Conservation (phyloP, 2,797 vertebrate species). For the Champsocephalus gunnari region DNA sequence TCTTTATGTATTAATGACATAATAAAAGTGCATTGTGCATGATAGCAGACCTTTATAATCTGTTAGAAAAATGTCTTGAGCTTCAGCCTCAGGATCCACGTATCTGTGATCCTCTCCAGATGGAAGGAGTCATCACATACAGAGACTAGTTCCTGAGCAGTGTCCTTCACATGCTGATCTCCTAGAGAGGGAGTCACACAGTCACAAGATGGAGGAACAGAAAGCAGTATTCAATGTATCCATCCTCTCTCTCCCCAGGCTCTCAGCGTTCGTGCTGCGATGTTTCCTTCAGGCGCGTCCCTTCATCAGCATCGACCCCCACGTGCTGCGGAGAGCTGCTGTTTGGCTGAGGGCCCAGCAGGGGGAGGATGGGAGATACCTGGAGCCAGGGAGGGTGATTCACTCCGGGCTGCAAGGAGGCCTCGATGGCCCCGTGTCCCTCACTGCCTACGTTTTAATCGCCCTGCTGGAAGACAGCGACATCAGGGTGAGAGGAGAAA, state of each 20-base stretch:
- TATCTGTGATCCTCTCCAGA: no score
- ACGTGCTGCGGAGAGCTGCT: constrained; percentile 76
- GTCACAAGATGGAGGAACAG: no score
- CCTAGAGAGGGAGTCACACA: no score
- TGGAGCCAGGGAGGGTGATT: constrained; percentile 89
- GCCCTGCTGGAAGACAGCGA: constrained; percentile 85
- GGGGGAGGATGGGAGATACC: constrained; percentile 84
- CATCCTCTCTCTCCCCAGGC: constrained; percentile 76
- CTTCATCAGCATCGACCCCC: constrained; percentile 86
- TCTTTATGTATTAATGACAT: no score
- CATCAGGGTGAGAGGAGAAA: constrained; percentile 78
- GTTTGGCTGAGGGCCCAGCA: constrained; percentile 86
- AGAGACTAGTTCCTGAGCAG: no score
- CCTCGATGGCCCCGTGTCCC: constrained; percentile 82
- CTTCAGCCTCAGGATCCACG: no score
- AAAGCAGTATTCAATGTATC: no score
- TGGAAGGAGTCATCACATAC: no score
- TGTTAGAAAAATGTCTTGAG: no score
- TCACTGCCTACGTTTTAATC: constrained; percentile 91
- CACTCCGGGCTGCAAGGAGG: constrained; percentile 90
- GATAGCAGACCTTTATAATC: no score
- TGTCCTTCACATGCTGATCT: no score
- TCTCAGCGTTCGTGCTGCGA: constrained; percentile 92
- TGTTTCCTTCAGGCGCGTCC: constrained; percentile 90
- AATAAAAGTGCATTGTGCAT: no score